Evolutionary conservation across 2,888 invertebrate genomes (phyloP).

Genomic region (Molorchus minor): DNA sequence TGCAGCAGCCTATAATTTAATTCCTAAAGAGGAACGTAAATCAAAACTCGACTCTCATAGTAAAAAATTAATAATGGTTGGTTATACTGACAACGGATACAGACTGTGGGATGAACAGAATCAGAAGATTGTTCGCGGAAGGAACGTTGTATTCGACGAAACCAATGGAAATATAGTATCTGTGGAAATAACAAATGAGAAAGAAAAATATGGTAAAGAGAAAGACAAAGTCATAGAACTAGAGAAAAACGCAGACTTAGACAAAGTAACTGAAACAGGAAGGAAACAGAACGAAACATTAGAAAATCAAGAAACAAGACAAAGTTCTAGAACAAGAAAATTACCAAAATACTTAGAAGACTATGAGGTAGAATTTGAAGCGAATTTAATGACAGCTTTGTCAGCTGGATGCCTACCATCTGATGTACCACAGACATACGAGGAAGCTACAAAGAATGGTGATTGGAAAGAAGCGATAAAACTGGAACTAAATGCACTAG

Average conservation of each 20-base stretch:
- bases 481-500: slow-evolving; percentile 31
- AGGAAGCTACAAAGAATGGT: slow-evolving; percentile 21
- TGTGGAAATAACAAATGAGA: no score
- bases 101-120: not conserved
- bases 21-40: not conserved
- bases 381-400: slow-evolving; percentile 14
- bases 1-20: slow-evolving; percentile 35
- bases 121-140: slow-evolving; percentile 19
- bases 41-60: slow-evolving; percentile 10
- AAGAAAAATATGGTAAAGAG: no score
- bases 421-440: slow-evolving; percentile 35
- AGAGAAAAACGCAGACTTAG: no score
- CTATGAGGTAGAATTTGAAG: no score
- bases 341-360: slow-evolving; percentile 25
- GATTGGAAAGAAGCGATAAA: slow-evolving; percentile 39
- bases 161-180: no score
- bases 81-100: not conserved
- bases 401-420: slow-evolving; percentile 22
- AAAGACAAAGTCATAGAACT: no score
- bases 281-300: no score
- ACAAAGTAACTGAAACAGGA: no score
- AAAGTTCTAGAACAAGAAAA: slow-evolving; percentile 22
- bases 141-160: slow-evolving; percentile 36
- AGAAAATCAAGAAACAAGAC: no score
- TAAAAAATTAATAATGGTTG: not conserved